Percentiles rank a stretch among this genome's conserved stretches.
Conservation (phyloP, 2,888 invertebrate species). For the Melitaea athalia region DNA sequence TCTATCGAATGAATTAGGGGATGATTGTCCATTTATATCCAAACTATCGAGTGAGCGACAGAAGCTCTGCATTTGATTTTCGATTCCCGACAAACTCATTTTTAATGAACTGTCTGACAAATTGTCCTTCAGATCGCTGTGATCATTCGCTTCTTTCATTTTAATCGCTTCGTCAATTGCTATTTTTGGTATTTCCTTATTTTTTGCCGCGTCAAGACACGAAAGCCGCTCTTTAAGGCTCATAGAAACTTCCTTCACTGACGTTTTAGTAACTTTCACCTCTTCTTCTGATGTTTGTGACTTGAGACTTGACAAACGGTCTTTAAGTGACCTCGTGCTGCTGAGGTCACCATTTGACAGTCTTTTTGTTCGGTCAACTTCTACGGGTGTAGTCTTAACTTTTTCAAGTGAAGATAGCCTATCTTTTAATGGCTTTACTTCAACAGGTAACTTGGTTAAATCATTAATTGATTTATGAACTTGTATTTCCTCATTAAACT, state of each 20-base stretch:
- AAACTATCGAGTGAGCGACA: constrained; percentile 85
- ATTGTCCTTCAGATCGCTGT: constrained; percentile 56
- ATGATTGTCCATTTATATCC: constrained; percentile 81
- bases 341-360: constrained; percentile 73
- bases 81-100: constrained; percentile 70
- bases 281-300: constrained; percentile 76
- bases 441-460: constrained; percentile 79
- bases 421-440: constrained; percentile 85
- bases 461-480: constrained; percentile 75
- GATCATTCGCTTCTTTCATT: constrained; percentile 49
- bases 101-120: constrained; percentile 63
- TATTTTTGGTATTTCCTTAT: constrained; percentile 75
- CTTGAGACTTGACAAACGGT: constrained; percentile 73
- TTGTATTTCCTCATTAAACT: constrained; percentile 81
- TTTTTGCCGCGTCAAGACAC: constrained; percentile 76
- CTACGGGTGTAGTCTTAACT: constrained; percentile 67
- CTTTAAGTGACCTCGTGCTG: constrained; percentile 73
- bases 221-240: constrained; percentile 79
- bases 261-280: constrained; percentile 62
- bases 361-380: constrained; percentile 75
- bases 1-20: constrained; percentile 83
- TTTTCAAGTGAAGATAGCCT: constrained; percentile 84
- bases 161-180: constrained; percentile 66
- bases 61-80: constrained; percentile 83
- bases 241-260: constrained; percentile 77